Base-by-base conservation (phyloP, 2,113 vertebrate species). In the Heterocephalus glaber region DNA sequence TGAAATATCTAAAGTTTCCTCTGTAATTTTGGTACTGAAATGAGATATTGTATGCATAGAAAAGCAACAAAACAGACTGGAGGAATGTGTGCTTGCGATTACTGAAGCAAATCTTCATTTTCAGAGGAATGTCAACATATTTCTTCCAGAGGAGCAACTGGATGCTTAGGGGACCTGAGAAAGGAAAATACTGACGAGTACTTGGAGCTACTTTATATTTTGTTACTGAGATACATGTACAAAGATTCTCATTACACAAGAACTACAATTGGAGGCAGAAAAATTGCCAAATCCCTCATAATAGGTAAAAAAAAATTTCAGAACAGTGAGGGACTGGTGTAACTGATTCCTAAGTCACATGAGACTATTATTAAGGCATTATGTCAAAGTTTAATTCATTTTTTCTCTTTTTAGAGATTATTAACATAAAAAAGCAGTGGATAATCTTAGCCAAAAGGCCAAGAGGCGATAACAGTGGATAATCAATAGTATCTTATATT, bases 41-140 rank as follows among this genome's bases (percentile, higher is more conserved):
- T 30, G 35, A 86, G 26, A 54, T 87, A 90, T 68, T 56, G 12
- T 85, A 54, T 60, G 61, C 68, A 63, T 10, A 96, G 79, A 68
- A 65, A 70, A 66, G 54, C 61, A 92, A 60, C 6, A 58, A 68
- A 82, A 70, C 33, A 94, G 35, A 84, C 38, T 60, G 77, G 47
- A 86, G 28, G 81, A 86, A 58, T 92, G 35, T 83, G 16, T 13
- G n/a, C n/a, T 79, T 86, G 52, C 8, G 52, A 38, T 65, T 70
- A 90, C 61, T 24, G 7, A 94, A 52, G 89, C 44, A 76, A 91
- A 87, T 86, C 44, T 65, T 93, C 56, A 65, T 92, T 77, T 92
- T 92, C 44, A 58, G 58, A 90, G 28, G 61, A 94, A 92, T 95
- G 76, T 89, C 65, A 95, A 60, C 10, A 49, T 82, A 90, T 61